Evolutionary conservation across 2,888 invertebrate species (phyloP).

Genomic region (Epirrhoe alternata): DNA sequence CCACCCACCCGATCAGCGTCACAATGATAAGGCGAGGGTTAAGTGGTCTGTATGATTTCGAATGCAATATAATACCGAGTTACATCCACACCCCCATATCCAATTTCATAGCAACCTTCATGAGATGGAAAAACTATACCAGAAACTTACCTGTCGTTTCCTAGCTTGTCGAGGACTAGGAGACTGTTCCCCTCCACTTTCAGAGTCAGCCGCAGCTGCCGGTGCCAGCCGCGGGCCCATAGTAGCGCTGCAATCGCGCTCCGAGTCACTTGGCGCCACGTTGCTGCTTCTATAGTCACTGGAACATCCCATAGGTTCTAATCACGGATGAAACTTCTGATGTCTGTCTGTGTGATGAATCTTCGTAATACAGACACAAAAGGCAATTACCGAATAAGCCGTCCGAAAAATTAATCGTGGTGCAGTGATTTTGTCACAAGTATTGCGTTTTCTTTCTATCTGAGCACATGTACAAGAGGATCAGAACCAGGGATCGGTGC

Average conservation of each 20-base stretch:
- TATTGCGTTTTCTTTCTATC: too few relatives aligned
- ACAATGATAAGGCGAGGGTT: slow-evolving; percentile 14
- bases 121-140: background rate
- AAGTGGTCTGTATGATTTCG: background rate
- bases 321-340: too few relatives aligned
- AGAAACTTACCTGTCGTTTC: slow-evolving; percentile 87
- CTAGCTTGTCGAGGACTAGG: slow-evolving; percentile 93
- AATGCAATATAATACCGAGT: slow-evolving; percentile 9
- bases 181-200: slow-evolving; percentile 91
- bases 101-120: too few relatives aligned
- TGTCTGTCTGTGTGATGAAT: background rate
- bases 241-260: slow-evolving; percentile 91
- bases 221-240: slow-evolving; percentile 79
- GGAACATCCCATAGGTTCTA: slow-evolving; percentile 64
- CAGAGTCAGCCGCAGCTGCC: slow-evolving; percentile 90
- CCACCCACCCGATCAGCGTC: slow-evolving; percentile 16
- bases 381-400: too few relatives aligned
- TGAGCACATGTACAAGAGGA: too few relatives aligned
- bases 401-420: too few relatives aligned
- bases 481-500: too few relatives aligned
- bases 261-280: slow-evolving; percentile 95
- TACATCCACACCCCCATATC: background rate
- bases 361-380: too few relatives aligned
- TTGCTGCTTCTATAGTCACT: slow-evolving; percentile 97
- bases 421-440: too few relatives aligned